A percentile compares a stretch with the other conserved stretches of the same genome.
Evolutionary conservation across 2,797 vertebrate genomes (phyloP).

Genomic region (Poecilia picta): DNA sequence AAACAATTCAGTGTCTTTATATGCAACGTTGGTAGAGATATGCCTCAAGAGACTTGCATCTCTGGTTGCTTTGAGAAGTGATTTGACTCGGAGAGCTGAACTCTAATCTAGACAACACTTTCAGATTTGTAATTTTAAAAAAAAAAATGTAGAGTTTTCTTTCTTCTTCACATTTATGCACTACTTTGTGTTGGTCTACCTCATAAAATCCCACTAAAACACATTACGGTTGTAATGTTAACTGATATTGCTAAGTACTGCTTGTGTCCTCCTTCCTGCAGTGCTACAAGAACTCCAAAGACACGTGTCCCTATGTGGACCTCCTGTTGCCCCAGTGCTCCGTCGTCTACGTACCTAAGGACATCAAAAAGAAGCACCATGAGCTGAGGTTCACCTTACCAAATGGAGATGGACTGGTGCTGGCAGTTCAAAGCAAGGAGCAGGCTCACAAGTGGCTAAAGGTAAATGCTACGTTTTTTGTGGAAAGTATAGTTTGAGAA

Average conservation of each 20-base stretch:
- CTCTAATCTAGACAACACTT: not conserved
- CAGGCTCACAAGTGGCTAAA: slow-evolving; percentile 96
- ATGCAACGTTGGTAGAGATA: not conserved
- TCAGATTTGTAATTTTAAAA: not conserved
- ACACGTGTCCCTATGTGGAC: slow-evolving; percentile 89
- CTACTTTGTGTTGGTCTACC: not conserved
- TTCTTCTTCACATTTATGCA: not conserved
- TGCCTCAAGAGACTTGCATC: not conserved
- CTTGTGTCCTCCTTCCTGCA: slow-evolving; percentile 51
- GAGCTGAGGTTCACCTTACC: slow-evolving; percentile 93
- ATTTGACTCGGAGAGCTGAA: not conserved
- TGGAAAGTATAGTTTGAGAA: not conserved
- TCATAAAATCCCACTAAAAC: not conserved
- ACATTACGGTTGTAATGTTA: not conserved
- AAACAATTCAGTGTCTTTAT: not conserved
- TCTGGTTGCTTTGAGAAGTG: not conserved
- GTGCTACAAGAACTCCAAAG: slow-evolving; percentile 98
- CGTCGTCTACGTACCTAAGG: slow-evolving; percentile 92
- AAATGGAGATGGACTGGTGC: slow-evolving; percentile 88
- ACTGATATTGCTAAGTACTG: not conserved
- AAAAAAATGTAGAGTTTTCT: not conserved
- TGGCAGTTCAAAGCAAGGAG: slow-evolving; percentile 95
- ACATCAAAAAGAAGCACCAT: slow-evolving; percentile 93
- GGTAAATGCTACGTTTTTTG: slow-evolving; percentile 67
- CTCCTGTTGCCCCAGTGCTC: slow-evolving; percentile 86